Evolutionary conservation across 2,113 vertebrate species (phyloP).

Genomic region (Sinosuthora webbiana): DNA sequence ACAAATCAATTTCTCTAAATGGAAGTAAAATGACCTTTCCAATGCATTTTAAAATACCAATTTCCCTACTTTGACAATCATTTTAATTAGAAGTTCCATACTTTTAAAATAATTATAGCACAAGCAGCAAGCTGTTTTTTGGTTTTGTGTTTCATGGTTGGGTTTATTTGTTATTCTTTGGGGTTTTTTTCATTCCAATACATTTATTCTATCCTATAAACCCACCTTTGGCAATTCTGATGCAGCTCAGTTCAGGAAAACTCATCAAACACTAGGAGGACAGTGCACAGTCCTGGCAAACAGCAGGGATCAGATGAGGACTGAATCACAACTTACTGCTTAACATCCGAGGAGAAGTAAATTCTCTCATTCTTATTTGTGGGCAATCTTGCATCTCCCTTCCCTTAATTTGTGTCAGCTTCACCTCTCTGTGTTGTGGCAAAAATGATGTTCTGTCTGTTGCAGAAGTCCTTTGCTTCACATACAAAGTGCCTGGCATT

Average conservation of each 20-base stretch:
- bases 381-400: background rate
- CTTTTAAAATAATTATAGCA: background rate
- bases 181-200: background rate
- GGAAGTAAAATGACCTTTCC: background rate
- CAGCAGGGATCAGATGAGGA: background rate
- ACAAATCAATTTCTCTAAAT: background rate
- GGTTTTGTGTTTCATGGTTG: background rate
- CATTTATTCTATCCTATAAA: background rate
- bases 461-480: background rate
- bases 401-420: background rate
- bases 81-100: background rate
- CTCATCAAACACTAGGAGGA: background rate
- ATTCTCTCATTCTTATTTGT: background rate
- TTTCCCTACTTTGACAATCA: background rate
- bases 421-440: background rate
- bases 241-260: background rate
- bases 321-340: background rate
- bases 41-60: background rate
- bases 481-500: background rate
- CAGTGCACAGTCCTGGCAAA: accelerated
- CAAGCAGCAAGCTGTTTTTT: background rate
- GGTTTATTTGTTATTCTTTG: background rate
- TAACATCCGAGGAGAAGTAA: background rate
- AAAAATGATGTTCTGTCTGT: background rate
- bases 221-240: background rate